Percentiles rank a stretch among this genome's conserved stretches.
Evolutionary conservation across 2,797 vertebrate species (phyloP).

Genomic region (Neosalanx taihuensis): DNA sequence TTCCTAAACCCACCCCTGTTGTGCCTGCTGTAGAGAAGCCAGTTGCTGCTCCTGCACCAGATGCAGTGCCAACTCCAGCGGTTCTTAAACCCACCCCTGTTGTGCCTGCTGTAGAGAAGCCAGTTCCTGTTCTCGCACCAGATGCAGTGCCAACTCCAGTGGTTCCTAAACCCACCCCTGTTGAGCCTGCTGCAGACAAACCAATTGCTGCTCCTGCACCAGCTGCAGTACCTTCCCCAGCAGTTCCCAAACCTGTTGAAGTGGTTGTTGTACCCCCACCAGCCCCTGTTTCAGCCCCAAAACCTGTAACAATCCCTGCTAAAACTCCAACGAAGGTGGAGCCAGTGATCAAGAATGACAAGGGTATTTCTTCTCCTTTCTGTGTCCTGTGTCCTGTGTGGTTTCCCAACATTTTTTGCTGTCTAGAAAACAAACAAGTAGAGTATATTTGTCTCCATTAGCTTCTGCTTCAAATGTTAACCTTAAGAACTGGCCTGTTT

Average conservation of each 20-base stretch:
- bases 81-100: constrained; percentile 20
- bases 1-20: constrained; percentile 34
- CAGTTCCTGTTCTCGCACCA: neutral
- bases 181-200: neutral
- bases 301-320: constrained; percentile 56
- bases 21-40: neutral
- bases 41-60: neutral
- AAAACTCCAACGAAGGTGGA: constrained; percentile 77
- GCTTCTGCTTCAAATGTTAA: constrained; percentile 1
- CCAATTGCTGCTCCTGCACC: constrained; percentile 18
- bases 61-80: constrained; percentile 13
- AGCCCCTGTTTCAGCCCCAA: constrained; percentile 36
- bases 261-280: constrained; percentile 6
- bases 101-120: neutral
- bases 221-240: constrained; percentile 26
- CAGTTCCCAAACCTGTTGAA: constrained; percentile 52
- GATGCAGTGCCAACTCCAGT: constrained; percentile 14
- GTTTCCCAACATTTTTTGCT: constrained; percentile 24
- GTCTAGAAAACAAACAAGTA: neutral
- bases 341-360: constrained; percentile 87
- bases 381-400: constrained; percentile 17
- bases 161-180: constrained; percentile 26
- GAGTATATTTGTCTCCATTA: neutral
- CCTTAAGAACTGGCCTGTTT: constrained; percentile 23
- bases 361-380: constrained; percentile 82